Base-by-base conservation (phyloP, 2,888 invertebrate species). In the Drosophila pseudotakahashii region DNA sequence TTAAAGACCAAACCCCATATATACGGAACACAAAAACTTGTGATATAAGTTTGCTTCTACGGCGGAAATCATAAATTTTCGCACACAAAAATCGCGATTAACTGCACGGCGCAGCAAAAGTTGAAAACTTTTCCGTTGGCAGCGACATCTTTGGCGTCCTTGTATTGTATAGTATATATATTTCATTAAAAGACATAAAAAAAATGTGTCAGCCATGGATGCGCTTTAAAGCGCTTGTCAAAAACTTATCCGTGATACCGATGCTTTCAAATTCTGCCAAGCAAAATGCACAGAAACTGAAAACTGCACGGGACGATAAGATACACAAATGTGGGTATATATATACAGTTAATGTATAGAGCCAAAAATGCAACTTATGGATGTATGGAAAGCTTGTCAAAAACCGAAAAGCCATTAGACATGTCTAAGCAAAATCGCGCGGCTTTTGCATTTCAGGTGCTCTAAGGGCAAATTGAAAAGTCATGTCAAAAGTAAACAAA, bases 141-240 rank as follows among this genome's bases (percentile, higher is more conserved):
- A 50, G 54, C 34, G 54, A 42, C 51, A 37, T 70, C 61, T 57
- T 59, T 54, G 48, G 32, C 3, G 47, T 47, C 16, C 36, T 45
- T 55, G 39, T 52, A 59, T 63, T 75, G 54, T 74, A 55, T 57
- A 73, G 54, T 74, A 73, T 61, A 73, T 61, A 63, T 73, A 76
- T 73, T 71, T 74, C 68, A 79, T 69, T 53, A 62, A 62, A 58
- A 58, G 11, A 16, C 39, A 9, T 16, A 13, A 44, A 51, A 62
- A 51, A 45, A 69, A 73, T 71, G 50, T 75, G 80, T 64, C 73
- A 76, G 63, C 52, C 53, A 44, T 58, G 76, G 67, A 76, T 76
- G 73, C 67, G 62, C 62, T 78, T 80, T 75, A 81, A 85, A 82
- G 61, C 64, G 75, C 78, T 61, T 82, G 86, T 82, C 86, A 82